These are phyloP conservation scores for Prunella himalayana DNA, from an alignment of 2,113 vertebrate species.

Conservation along the genomic window DNA sequence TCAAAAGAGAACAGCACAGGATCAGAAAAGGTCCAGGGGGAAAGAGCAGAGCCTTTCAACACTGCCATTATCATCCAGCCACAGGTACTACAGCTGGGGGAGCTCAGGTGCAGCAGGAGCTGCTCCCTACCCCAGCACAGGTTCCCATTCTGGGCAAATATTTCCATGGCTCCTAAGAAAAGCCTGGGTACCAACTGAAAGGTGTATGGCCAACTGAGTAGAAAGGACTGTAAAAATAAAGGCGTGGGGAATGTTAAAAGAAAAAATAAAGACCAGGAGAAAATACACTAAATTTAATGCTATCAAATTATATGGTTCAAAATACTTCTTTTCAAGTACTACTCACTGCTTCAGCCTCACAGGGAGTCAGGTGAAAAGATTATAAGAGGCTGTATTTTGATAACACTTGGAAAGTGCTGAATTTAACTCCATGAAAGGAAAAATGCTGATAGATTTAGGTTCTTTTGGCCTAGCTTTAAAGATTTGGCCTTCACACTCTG, in stretches of 20 bases:
- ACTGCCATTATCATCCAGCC: not conserved
- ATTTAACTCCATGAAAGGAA: not conserved
- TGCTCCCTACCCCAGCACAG: not conserved
- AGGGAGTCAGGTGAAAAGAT: not conserved
- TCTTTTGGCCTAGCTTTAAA: not conserved
- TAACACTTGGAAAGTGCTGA: not conserved
- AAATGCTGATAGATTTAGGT: not conserved
- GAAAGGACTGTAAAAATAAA: not conserved
- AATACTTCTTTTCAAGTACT: not conserved
- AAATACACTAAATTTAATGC: not conserved
- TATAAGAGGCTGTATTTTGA: not conserved
- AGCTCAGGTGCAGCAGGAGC: not conserved
- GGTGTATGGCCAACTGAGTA: rapidly evolving
- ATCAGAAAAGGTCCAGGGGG: not conserved
- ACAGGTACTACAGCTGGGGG: not conserved
- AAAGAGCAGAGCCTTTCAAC: not conserved
- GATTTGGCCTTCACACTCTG: not conserved
- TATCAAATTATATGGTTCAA: not conserved
- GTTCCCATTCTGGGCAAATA: not conserved
- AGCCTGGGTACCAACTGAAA: not conserved
- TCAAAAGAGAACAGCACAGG: not conserved
- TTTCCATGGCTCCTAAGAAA: not conserved
- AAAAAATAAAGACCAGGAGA: not conserved
- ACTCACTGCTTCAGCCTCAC: not conserved
- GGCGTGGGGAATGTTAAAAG: rapidly evolving